Conservation (phyloP, 2,888 invertebrate genomes). For the Drosophila histrio region DNA sequence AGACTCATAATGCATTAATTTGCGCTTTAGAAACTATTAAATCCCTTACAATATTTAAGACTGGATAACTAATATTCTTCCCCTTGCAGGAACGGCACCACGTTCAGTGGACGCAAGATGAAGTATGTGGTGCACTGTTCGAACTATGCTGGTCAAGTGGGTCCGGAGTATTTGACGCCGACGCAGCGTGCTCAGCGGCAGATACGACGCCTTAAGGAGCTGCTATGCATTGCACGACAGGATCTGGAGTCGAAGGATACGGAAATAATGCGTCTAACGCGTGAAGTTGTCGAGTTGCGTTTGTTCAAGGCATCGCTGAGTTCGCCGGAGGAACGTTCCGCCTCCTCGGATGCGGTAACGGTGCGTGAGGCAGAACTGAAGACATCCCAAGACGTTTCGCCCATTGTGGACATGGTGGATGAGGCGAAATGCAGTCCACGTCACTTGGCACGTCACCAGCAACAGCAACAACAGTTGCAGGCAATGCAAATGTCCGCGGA, state of each 20-base stretch:
- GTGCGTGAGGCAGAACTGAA: slow-evolving; percentile 89
- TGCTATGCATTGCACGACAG: slow-evolving; percentile 89
- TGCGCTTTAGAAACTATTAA: neutral
- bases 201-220: slow-evolving; percentile 89
- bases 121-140: slow-evolving; percentile 94
- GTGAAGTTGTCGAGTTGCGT: slow-evolving; percentile 92
- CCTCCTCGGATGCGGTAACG: slow-evolving; percentile 90
- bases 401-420: slow-evolving; percentile 85
- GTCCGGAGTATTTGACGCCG: slow-evolving; percentile 93
- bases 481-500: slow-evolving; percentile 84
- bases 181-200: slow-evolving; percentile 94
- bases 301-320: slow-evolving; percentile 91
- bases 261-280: slow-evolving; percentile 89
- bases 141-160: slow-evolving; percentile 90
- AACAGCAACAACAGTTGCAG: slow-evolving; percentile 42
- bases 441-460: slow-evolving; percentile 70
- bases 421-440: slow-evolving; percentile 84
- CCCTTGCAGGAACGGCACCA: slow-evolving; percentile 87
- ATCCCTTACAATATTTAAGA: neutral
- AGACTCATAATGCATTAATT: neutral
- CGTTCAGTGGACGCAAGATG: slow-evolving; percentile 89
- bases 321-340: slow-evolving; percentile 92
- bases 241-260: slow-evolving; percentile 92
- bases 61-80: slow-evolving; percentile 18
- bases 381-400: slow-evolving; percentile 86